Conservation (phyloP, 2,797 vertebrate species). For the Pelochelys cantorii region DNA sequence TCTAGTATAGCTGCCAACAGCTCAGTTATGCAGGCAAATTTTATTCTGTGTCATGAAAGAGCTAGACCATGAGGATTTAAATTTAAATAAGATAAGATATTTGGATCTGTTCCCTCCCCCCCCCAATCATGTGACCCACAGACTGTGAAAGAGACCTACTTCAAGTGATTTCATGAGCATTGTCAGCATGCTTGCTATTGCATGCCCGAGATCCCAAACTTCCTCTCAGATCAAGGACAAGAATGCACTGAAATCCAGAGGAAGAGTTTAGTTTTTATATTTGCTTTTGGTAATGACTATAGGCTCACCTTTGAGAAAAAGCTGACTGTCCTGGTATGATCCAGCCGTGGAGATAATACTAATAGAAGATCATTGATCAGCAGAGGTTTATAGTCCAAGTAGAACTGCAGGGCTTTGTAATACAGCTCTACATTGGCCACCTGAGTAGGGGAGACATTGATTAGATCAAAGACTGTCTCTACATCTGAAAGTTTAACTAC, state of each 20-base stretch:
- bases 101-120: neutral
- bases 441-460: slow-evolving; percentile 71
- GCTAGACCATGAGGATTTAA: neutral
- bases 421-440: slow-evolving; percentile 93
- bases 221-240: neutral
- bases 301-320: slow-evolving; percentile 90
- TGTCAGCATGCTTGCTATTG: neutral
- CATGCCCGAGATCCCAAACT: neutral
- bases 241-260: neutral
- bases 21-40: neutral
- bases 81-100: neutral
- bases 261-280: neutral
- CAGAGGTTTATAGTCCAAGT: slow-evolving; percentile 91
- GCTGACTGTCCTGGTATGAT: slow-evolving; percentile 90
- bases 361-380: slow-evolving; percentile 90
- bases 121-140: neutral
- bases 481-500: neutral
- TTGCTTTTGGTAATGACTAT: neutral
- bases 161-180: neutral
- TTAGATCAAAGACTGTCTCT: neutral
- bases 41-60: neutral
- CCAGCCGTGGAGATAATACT: slow-evolving; percentile 90
- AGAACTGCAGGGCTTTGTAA: slow-evolving; percentile 93
- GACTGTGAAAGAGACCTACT: neutral
- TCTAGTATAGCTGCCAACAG: neutral